A percentile compares a stretch with the other conserved stretches of the same genome.
Conservation (phyloP, 2,113 vertebrate species). For the Lontra canadensis region DNA sequence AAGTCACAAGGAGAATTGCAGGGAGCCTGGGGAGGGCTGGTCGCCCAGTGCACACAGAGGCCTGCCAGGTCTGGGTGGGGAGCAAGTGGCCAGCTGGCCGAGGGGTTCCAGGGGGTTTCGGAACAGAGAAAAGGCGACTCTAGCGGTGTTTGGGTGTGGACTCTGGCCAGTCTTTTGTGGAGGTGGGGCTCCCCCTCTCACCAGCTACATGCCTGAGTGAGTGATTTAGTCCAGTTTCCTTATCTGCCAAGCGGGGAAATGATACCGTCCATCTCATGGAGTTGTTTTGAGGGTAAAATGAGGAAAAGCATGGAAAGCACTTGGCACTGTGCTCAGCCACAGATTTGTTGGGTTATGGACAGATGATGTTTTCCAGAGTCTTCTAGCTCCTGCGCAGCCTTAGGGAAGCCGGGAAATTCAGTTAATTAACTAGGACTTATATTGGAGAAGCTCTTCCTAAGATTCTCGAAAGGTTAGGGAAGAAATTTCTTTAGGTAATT, state of each 20-base stretch:
- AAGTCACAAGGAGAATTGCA: neutral
- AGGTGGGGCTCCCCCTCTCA: neutral
- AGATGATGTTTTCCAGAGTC: too few species aligned
- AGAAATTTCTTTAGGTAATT: neutral
- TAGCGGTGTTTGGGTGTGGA: neutral
- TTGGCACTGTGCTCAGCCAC: neutral
- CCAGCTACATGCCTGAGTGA: rapidly evolving
- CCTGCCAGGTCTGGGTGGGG: neutral
- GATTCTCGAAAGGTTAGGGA: neutral
- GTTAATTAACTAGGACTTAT: too few species aligned
- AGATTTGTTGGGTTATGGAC: neutral
- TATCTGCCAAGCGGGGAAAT: neutral
- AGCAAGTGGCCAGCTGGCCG: neutral
- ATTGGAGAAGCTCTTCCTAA: neutral
- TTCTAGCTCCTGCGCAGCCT: rapidly evolving
- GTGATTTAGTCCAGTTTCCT: too few species aligned
- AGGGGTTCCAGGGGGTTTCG: rapidly evolving
- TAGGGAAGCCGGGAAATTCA: neutral
- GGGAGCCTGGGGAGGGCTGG: neutral
- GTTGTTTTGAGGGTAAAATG: neutral
- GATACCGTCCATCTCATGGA: too few species aligned
- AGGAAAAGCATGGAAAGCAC: neutral
- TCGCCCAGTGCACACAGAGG: neutral
- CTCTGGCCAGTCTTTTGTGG: neutral
- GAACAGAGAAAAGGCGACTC: neutral